Base-by-base conservation (phyloP, 2,888 invertebrate genomes). In the Acrobasis repandana region DNA sequence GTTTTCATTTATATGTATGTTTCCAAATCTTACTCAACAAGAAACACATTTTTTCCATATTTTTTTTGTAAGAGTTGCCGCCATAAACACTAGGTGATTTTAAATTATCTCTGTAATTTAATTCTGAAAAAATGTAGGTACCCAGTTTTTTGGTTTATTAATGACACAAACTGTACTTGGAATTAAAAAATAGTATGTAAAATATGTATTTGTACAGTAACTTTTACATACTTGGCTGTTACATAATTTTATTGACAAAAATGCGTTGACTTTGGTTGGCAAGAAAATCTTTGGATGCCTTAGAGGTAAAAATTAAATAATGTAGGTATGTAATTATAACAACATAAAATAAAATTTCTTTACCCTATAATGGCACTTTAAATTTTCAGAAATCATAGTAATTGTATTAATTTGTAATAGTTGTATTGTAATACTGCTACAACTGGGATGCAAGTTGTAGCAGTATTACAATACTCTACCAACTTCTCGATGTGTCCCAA, bases 231-330 rank as follows among this genome's bases (percentile, higher is more conserved):
- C 5, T 15, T 47, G 18, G 18, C 18, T 50, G 18, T 11, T 16
- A 18, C 10, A 18, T 49, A 20, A 49, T 16, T 28, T 28, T 9
- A 47, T 16, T 16, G 16, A 18, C 2, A 28, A 18, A 50, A 20
- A n/a, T 34, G 14, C 64, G 60, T 51, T 68, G 66, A 67, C 79
- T 80, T 80, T 80, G 80, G 80, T 71, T 64, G 69, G 60, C 60
- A 62, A 73, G 62, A 65, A 49, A 67, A 64, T 79, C 79, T 80
- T 80, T 80, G 80, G 80, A 69, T 65, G 60, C 67, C 65, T 63
- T 64, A 68, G 77, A 80, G 76, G 78, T 75, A 69, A 64, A 48
- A 63, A 11, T 15, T 36, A n/a, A 28, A 28, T 20, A 20, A 2
- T 3, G 4, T 28, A 28, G 6, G n/a, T n/a, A n/a, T 28, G 28